phyloP scores from a whole-genome alignment of 2,113 vertebrate species.

The Sapayoa aenigma region DNA sequence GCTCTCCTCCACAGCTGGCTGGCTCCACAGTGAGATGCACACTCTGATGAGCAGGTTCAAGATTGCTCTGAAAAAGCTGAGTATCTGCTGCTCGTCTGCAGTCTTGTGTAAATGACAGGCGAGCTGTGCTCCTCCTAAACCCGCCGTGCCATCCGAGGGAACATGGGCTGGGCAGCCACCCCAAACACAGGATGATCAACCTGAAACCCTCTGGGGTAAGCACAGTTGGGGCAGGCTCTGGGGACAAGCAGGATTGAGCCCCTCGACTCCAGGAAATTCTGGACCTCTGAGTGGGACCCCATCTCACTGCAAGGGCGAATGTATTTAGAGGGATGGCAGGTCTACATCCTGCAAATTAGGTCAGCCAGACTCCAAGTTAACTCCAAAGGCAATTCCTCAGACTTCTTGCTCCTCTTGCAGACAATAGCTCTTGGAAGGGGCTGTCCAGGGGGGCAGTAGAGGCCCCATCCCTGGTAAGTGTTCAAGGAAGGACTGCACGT shows the following conservation, averaged over 20 bases:
- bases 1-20: background rate
- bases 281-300: background rate
- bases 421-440: background rate
- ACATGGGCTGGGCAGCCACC: background rate
- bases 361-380: background rate
- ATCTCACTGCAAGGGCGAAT: background rate
- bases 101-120: background rate
- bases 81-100: background rate
- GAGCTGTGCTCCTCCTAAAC: background rate
- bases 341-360: background rate
- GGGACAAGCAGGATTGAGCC: background rate
- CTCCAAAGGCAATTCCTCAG: background rate
- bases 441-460: background rate
- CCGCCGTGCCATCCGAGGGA: background rate
- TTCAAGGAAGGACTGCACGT: background rate
- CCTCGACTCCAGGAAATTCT: fast-evolving
- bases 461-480: background rate
- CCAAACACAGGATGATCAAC: background rate
- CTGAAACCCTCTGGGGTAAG: fast-evolving
- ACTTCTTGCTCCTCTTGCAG: background rate
- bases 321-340: background rate
- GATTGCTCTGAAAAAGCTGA: background rate
- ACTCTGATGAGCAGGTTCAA: background rate
- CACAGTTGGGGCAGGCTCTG: background rate
- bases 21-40: constrained; percentile 6